Evolutionary conservation across 2,888 invertebrate species (phyloP), one percentile per base, ranked within the genome.

Genomic region (Amphimallon solstitiale): DNA sequence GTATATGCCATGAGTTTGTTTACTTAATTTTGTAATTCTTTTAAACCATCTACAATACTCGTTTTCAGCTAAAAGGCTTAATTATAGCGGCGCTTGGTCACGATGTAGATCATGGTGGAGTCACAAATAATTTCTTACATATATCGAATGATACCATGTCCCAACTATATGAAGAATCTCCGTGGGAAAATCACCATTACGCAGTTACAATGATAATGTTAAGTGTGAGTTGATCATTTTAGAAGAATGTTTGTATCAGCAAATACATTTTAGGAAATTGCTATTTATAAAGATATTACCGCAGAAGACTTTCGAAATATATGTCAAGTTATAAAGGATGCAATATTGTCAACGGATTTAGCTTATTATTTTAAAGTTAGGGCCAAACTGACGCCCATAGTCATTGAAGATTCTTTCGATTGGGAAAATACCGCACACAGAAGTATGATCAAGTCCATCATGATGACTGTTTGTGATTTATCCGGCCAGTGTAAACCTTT

Each of bases 101-200:
- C 74, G 89, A 89, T 77, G 71, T 88, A 49, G 89, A 89, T 79
- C 89, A 89, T 74, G 85, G 85, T 0, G 89, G 89, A 0, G 84
- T 80, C 74, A 89, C 88, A 69, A 89, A 89, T 76, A 88, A 87
- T 76, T 89, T 85, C 78, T 79, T 89, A 2, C 77, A 84, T 63
- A 78, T 87, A 7, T 82, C 83, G 68, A 85, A 86, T 68, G 85
- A 88, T 64, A 84, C 85, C 0, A 80, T 89, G 9, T 79, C 86
- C 0, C 77, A 79, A 61, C 84, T 89, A 78, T 89, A 89, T 79
- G 82, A 81, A 54, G 82, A 84, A 9, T 88, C 89, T 0, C 83
- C 84, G 68, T 79, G 88, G 59, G 89, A 89, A 76, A 83, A 88
- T 75, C 88, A 89, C 72, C 89, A 89, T 72, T 87, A 81, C 72